Evolutionary conservation across 2,797 vertebrate species (phyloP), one percentile per base, ranked within the genome.

Genomic region (Moxostoma hubbsi): DNA sequence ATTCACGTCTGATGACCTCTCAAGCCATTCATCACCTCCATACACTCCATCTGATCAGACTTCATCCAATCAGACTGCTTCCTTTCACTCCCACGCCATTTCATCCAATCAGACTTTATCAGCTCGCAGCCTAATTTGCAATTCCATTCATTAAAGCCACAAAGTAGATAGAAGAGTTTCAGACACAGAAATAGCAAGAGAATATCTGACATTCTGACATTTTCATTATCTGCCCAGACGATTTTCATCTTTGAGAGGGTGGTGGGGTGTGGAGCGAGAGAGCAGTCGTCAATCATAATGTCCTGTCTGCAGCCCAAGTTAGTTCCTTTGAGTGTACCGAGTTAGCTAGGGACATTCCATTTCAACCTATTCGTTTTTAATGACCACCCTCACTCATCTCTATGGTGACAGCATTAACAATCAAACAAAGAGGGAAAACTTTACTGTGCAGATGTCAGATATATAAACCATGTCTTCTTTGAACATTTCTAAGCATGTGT

Each of bases 141-240:
- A 73, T 82, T 72, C 61, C 51, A 15, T 80, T 80, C 77, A 80
- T 83, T 83, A 83, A 71, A 77, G 36, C 16, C 1, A 18, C 18
- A 62, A 73, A 78, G 58, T 65, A 72, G 71, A 59, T 6, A 15
- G 54, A 79, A 18, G 59, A 59, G 59, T 61, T 58, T 71, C 58
- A 79, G 81, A 70, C 75, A 68, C 72, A 75, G 66, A 71, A 66
- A 79, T 57, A 79, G 46, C 65, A 54, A 10, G 61, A 46, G 61
- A 65, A 61, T 64, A n/a, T 75, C 77, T 80, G 81, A 83, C 72
- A 83, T 49, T 66, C 51, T 82, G 77, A 79, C 53, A 70, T 83
- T 71, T 47, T 79, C 81, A 83, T 80, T 83, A 83, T 72, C 43
- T 55, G 53, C 45, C 66, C 53, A 62, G 77, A 78, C 76, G 73